Base-by-base conservation (phyloP, 2,797 vertebrate genomes). In the Coranthus polyacanthus region DNA sequence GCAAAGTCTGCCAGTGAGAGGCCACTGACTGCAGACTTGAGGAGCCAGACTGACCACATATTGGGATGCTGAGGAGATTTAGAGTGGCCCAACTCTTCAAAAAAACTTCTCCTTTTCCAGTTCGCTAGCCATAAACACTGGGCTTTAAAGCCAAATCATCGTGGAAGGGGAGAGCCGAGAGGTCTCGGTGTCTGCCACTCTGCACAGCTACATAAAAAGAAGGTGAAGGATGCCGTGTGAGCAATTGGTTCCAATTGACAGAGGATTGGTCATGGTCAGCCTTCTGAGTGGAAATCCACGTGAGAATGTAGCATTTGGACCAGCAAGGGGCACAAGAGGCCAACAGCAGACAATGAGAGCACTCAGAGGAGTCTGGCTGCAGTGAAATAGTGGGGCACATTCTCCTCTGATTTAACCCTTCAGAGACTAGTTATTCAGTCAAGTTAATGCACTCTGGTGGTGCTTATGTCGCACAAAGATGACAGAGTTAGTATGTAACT, bases 241-340 rank as follows among this genome's bases (percentile, higher is more conserved):
- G 89, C 91, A 88, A 93, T 92, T 92, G 90, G 89, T 92, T 92
- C 91, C 87, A 88, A 92, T 88, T 91, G 89, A 92, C 88, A 88
- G 89, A 89, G 89, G 89, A 94, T 91, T 92, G 90, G 93, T 93
- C 92, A 94, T 85, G 88, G 90, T 93, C 90, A 89, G 87, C 85
- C 85, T 92, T 91, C 83, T 66, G 85, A 89, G 89, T 90, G 81
- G 85, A 94, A 94, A 94, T 94, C 93, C 93, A 91, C 90, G 92
- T 93, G 93, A 94, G 93, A 94, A 94, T 89, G 83, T 86, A 78
- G 86, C 79, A 68, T 85, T 90, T 88, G 83, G 84, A 88, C 83
- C 89, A 86, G 90, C 83, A 57, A 92, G 88, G 89, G 88, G 82
- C 89, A 88, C 80, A 88, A 85, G 84, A 82, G 90, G 88, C 87